Conservation (phyloP, 2,888 invertebrate species). For the Chymomyza caudatula region DNA sequence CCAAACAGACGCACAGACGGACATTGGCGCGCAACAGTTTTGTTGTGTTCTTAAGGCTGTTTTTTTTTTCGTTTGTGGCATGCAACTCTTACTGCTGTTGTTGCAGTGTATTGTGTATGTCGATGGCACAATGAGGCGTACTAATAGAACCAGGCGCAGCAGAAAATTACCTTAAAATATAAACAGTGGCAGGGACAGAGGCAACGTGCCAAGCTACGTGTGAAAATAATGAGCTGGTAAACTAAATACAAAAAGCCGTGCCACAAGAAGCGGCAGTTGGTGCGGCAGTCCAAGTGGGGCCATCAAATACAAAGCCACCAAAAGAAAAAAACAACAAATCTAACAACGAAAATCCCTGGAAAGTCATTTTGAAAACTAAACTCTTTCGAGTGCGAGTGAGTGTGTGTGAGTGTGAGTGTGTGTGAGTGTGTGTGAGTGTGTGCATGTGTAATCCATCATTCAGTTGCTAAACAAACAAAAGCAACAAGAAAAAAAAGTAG, state of each 20-base stretch:
- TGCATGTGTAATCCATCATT: slow-evolving; percentile 60
- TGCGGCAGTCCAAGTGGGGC: too few species aligned
- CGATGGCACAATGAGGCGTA: background rate
- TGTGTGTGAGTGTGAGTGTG: background rate
- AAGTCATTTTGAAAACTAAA: slow-evolving; percentile 44
- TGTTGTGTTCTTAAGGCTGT: background rate
- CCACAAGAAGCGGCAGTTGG: slow-evolving; percentile 2
- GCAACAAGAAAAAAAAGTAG: slow-evolving; percentile 16
- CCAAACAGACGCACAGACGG: background rate
- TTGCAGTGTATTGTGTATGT: background rate
- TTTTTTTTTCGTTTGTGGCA: background rate
- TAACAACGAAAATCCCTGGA: slow-evolving; percentile 48
- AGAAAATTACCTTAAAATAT: slow-evolving; percentile 64
- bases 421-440: slow-evolving; percentile 7
- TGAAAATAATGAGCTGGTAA: slow-evolving; percentile 69
- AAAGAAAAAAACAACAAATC: slow-evolving; percentile 26
- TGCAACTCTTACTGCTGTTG: background rate
- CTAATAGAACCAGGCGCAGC: slow-evolving; percentile 55
- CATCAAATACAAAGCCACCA: slow-evolving; percentile 5
- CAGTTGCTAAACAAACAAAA: slow-evolving; percentile 66
- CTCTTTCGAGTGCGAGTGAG: slow-evolving; percentile 4
- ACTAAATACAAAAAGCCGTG: slow-evolving; percentile 49
- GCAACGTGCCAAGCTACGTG: slow-evolving; percentile 60
- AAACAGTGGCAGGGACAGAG: slow-evolving; percentile 38
- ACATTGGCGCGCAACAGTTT: background rate